Conservation (phyloP, 2,888 invertebrate species). For the Stenchaetothrips biformis region DNA sequence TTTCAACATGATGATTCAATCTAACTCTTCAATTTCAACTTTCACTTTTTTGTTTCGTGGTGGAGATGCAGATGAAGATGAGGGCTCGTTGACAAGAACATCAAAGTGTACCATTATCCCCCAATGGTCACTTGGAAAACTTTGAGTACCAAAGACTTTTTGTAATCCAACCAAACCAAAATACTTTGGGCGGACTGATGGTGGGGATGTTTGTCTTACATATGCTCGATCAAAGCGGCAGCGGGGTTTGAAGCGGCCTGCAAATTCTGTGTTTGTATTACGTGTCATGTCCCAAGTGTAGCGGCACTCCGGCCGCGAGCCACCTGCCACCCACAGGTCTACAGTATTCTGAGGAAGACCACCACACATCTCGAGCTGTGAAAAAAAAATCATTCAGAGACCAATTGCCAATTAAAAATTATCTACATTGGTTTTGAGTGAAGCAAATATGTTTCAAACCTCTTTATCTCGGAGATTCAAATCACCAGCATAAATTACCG, state of each 20-base stretch:
- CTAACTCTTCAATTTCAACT: no score
- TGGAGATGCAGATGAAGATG: background rate
- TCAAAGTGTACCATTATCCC: conserved; percentile 46
- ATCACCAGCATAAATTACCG: conserved; percentile 55
- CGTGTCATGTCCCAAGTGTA: conserved; percentile 55
- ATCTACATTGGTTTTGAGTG: no score
- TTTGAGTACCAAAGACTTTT: conserved; percentile 47
- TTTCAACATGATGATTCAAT: no score
- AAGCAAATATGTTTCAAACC: conserved; percentile 42
- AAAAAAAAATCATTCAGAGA: background rate
- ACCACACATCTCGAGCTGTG: conserved; percentile 43
- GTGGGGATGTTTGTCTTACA: conserved; percentile 42
- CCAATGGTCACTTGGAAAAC: conserved; percentile 56
- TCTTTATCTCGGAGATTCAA: conserved; percentile 56
- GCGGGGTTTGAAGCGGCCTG: conserved; percentile 45
- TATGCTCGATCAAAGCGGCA: conserved; percentile 54
- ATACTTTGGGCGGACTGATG: conserved; percentile 44
- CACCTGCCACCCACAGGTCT: conserved; percentile 54
- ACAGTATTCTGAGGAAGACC: conserved; percentile 46
- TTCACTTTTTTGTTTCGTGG: background rate
- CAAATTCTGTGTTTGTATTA: conserved; percentile 51
- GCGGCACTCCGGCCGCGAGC: conserved; percentile 48
- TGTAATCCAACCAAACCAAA: conserved; percentile 54
- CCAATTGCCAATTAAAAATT: no score
- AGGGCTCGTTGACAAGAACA: conserved; percentile 4